These are phyloP conservation scores for Acanthoscelides obtectus DNA, from an alignment of 2,888 invertebrate species.

Conservation along the genomic window DNA sequence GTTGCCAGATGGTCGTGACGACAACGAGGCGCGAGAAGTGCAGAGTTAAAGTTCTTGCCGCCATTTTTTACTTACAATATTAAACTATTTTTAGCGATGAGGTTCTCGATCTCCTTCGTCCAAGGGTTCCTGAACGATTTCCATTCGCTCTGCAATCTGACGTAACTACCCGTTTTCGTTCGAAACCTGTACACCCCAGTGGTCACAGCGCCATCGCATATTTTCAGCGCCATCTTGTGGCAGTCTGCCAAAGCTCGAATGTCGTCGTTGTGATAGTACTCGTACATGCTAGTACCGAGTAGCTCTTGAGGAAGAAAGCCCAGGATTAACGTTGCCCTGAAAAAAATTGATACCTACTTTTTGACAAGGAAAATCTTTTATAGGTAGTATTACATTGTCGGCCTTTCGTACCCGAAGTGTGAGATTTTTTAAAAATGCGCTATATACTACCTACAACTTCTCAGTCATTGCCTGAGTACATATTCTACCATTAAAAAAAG, in stretches of 20 bases:
- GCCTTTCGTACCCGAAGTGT: too few species aligned
- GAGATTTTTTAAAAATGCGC: too few species aligned
- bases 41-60: too few species aligned
- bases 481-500: too few species aligned
- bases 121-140: slow-evolving; percentile 90
- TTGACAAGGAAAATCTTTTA: too few species aligned
- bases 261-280: slow-evolving; percentile 82
- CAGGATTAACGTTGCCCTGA: slow-evolving; percentile 62
- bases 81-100: slow-evolving; percentile 81
- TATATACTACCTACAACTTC: too few species aligned
- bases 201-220: slow-evolving; percentile 53
- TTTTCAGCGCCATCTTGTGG: slow-evolving; percentile 74
- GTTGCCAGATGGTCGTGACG: too few species aligned
- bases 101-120: slow-evolving; percentile 91
- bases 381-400: too few species aligned
- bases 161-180: slow-evolving; percentile 70
- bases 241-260: slow-evolving; percentile 73
- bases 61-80: slow-evolving; percentile 56
- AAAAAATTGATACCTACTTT: too few species aligned
- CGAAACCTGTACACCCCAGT: slow-evolving; percentile 77
- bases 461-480: too few species aligned
- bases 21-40: too few species aligned
- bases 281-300: slow-evolving; percentile 87
- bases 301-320: slow-evolving; percentile 93
- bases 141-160: slow-evolving; percentile 77